phyloP scores from a whole-genome alignment of 2,888 invertebrate genomes.

The Leptinotarsa haldemani region DNA sequence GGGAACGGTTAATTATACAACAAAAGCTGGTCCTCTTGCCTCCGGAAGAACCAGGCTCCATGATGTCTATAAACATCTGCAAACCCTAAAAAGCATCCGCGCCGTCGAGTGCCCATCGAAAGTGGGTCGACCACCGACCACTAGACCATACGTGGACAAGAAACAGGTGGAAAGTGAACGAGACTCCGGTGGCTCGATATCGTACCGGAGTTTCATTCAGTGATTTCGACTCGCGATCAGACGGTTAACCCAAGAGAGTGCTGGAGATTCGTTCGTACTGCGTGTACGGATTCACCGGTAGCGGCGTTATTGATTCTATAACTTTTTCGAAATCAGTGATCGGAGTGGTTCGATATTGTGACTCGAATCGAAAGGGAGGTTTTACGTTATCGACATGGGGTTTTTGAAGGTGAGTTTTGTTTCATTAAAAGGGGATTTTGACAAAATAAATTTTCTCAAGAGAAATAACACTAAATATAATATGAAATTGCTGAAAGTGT shows the following conservation, averaged over 20 bases:
- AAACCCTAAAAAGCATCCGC: neutral
- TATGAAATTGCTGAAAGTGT: no score
- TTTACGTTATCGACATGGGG: conserved; percentile 9
- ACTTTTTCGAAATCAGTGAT: neutral
- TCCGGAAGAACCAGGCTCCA: neutral
- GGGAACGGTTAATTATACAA: no score
- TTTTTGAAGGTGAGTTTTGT: conserved; percentile 1
- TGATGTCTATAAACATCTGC: neutral
- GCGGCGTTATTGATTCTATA: neutral
- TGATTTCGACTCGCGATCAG: conserved; percentile 22
- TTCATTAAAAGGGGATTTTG: no score
- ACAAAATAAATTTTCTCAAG: no score
- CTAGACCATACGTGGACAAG: conserved; percentile 30
- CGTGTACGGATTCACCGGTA: conserved; percentile 13
- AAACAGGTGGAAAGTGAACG: conserved; percentile 53
- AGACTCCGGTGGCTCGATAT: conserved; percentile 21
- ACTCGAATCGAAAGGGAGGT: neutral
- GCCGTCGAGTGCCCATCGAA: conserved; percentile 2
- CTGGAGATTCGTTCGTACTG: conserved; percentile 8
- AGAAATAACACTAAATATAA: no score
- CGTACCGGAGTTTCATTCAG: conserved; percentile 27
- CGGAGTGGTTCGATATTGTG: conserved; percentile 1
- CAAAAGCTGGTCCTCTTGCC: no score
- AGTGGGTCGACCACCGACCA: conserved; percentile 49
- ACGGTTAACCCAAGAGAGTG: conserved; percentile 23